Conservation (phyloP, 2,888 invertebrate genomes). For the Ariolimax columbianus region DNA sequence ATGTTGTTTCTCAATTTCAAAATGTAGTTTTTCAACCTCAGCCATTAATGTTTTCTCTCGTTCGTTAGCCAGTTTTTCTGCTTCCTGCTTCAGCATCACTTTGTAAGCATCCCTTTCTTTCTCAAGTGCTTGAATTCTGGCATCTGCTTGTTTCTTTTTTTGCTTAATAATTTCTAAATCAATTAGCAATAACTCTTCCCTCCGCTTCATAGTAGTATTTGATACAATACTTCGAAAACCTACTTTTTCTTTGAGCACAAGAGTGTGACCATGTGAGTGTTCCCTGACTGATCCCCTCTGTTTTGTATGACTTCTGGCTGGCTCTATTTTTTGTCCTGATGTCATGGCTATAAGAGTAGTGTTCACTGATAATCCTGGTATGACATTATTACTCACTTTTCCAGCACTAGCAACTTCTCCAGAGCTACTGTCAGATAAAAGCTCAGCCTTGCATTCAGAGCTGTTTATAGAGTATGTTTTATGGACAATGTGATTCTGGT, state of each 20-base stretch:
- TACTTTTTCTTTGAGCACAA: conserved; percentile 62
- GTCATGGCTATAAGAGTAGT: background rate
- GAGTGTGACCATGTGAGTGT: background rate
- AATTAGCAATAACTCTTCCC: conserved; percentile 68
- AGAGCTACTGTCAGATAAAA: conserved; percentile 70
- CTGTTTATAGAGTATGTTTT: conserved; percentile 61
- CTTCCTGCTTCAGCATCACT: conserved; percentile 63
- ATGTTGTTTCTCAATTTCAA: conserved; percentile 64
- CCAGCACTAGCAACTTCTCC: conserved; percentile 35
- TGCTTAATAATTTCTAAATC: conserved; percentile 70
- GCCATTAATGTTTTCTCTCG: conserved; percentile 64
- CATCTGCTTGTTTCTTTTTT: conserved; percentile 69
- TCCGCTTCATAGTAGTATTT: conserved; percentile 68
- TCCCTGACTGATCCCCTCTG: background rate
- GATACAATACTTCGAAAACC: conserved; percentile 70
- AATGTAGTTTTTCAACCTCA: conserved; percentile 66
- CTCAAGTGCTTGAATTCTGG: conserved; percentile 65
- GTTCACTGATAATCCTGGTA: background rate
- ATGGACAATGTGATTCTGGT: background rate
- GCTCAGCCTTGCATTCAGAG: conserved; percentile 65
- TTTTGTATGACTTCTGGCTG: conserved; percentile 5
- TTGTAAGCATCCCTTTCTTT: conserved; percentile 63
- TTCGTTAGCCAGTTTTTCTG: conserved; percentile 67
- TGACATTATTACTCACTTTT: background rate
- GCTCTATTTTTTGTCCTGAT: background rate